Evolutionary conservation across 2,888 invertebrate species (phyloP).

Genomic region (Chrysotoxum bicinctum): DNA sequence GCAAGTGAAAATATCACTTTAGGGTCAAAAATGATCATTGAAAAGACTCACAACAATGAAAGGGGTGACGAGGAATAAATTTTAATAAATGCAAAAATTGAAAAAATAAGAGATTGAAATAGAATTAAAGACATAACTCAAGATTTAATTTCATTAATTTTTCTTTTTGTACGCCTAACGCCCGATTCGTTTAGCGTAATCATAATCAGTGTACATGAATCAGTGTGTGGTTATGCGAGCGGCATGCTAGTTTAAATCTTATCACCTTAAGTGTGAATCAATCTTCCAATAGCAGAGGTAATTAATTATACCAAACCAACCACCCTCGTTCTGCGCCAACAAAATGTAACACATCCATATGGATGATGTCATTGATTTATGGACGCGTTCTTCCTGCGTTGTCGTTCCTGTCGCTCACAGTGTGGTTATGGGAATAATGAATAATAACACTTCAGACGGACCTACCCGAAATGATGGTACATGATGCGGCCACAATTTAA

Average conservation of each 20-base stretch:
- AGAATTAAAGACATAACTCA: slow-evolving; percentile 2
- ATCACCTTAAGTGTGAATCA: slow-evolving; percentile 79
- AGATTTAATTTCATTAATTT: slow-evolving; percentile 16
- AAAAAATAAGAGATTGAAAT: not conserved
- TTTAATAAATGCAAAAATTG: too few species aligned
- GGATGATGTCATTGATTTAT: slow-evolving; percentile 71
- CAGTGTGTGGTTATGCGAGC: slow-evolving; percentile 36
- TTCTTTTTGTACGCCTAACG: not conserved
- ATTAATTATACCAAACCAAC: slow-evolving; percentile 61
- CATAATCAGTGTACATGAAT: slow-evolving; percentile 33
- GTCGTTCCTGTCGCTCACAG: slow-evolving; percentile 40
- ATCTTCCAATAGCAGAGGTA: slow-evolving; percentile 72
- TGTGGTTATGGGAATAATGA: slow-evolving; percentile 52
- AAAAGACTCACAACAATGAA: too few species aligned
- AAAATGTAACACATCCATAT: slow-evolving; percentile 68
- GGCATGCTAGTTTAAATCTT: slow-evolving; percentile 66
- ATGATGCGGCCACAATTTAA: slow-evolving; percentile 37
- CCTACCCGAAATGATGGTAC: slow-evolving; percentile 27
- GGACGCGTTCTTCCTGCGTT: slow-evolving; percentile 51
- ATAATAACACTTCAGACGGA: slow-evolving; percentile 58
- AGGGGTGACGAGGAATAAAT: not conserved
- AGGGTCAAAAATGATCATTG: too few species aligned
- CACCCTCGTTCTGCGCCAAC: slow-evolving; percentile 43
- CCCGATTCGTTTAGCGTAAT: slow-evolving; percentile 16
- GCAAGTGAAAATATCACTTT: too few species aligned